Evolutionary conservation across 1,140 invertebrate species (phyloP).

Genomic region (Maconellicoccus hirsutus): DNA sequence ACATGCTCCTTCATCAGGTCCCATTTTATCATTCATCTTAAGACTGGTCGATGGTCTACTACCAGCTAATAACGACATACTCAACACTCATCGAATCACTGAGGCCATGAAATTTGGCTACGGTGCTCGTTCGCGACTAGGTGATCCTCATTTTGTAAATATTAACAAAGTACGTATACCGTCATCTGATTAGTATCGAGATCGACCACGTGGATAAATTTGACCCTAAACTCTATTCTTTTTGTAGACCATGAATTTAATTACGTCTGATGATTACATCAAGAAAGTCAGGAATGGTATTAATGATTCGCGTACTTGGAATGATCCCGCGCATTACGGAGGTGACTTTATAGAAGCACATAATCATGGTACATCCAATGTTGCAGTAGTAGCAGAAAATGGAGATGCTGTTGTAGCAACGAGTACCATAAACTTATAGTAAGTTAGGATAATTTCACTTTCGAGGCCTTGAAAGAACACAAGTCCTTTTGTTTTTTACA

Average conservation of each 20-base stretch:
- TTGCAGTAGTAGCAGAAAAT: constrained; percentile 65
- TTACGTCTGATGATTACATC: constrained; percentile 53
- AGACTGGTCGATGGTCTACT: constrained; percentile 60
- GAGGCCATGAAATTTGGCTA: constrained; percentile 94
- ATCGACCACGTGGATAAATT: no score
- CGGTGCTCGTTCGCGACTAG: constrained; percentile 70
- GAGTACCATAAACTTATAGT: constrained; percentile 44
- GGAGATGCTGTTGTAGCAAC: constrained; percentile 82
- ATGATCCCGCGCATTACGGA: constrained; percentile 57
- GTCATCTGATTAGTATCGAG: no score
- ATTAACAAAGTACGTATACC: constrained; percentile 26
- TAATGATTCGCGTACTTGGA: constrained; percentile 53
- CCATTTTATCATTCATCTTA: constrained; percentile 66
- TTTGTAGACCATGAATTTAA: constrained; percentile 45
- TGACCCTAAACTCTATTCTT: no score
- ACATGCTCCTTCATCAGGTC: constrained; percentile 72
- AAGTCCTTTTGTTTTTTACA: constrained; percentile 35
- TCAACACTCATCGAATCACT: constrained; percentile 62
- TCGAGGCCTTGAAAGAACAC: no score
- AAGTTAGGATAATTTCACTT: no score
- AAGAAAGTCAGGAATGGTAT: constrained; percentile 48
- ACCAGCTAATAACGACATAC: constrained; percentile 36
- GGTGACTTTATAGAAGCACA: constrained; percentile 40
- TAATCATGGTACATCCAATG: constrained; percentile 77
- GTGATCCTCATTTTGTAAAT: constrained; percentile 52